Evolutionary conservation across 2,797 vertebrate genomes (phyloP).

Genomic region (Esox lucius): DNA sequence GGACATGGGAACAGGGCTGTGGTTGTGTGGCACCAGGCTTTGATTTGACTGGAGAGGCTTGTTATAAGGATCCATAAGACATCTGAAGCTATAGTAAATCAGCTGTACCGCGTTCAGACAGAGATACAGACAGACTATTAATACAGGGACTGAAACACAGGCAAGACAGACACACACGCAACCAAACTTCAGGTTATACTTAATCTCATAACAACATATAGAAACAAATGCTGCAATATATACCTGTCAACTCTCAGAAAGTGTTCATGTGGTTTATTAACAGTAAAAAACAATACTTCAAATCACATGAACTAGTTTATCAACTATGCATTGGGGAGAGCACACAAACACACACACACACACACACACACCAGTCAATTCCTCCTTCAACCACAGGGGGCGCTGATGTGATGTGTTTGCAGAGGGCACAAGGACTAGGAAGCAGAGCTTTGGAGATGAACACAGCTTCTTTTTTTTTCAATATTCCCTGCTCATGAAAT

Average conservation of each 20-base stretch:
- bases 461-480: constrained; percentile 65
- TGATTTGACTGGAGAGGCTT: constrained; percentile 65
- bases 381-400: constrained; percentile 76
- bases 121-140: neutral
- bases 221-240: neutral
- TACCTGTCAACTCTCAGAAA: constrained; percentile 13
- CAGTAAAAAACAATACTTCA: neutral
- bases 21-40: constrained; percentile 38
- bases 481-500: constrained; percentile 82
- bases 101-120: constrained; percentile 31
- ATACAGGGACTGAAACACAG: constrained; percentile 13
- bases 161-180: neutral
- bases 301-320: neutral
- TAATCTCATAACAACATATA: neutral
- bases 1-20: constrained; percentile 50
- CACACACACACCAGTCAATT: constrained; percentile 40
- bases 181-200: neutral
- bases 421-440: constrained; percentile 57
- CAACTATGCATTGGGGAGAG: no score
- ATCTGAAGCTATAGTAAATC: constrained; percentile 65
- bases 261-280: constrained; percentile 18
- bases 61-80: constrained; percentile 65
- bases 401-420: constrained; percentile 73
- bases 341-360: constrained; percentile 2
- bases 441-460: constrained; percentile 73